These are phyloP conservation scores for Aphodius granarius DNA, from an alignment of 2,888 invertebrate species.

Conservation along the genomic window DNA sequence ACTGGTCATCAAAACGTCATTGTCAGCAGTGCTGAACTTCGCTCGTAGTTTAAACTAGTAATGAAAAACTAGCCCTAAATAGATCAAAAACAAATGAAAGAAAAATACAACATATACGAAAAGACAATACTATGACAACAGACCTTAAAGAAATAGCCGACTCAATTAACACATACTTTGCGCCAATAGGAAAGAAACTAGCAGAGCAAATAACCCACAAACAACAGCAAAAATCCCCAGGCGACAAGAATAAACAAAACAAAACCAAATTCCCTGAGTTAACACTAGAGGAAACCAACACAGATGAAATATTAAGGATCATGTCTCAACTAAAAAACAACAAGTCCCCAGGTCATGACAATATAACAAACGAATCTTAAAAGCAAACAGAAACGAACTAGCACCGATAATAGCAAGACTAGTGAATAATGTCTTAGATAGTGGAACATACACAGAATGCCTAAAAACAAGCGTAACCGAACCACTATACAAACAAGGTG, in stretches of 20 bases:
- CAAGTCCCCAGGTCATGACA: not conserved
- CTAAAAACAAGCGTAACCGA: not conserved
- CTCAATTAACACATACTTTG: not conserved
- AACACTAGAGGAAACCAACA: not conserved
- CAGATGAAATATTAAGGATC: not conserved
- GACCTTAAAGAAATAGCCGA: constrained; percentile 4
- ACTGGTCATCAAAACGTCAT: too few relatives aligned
- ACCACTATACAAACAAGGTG: not conserved
- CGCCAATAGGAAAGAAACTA: not conserved
- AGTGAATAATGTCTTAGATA: not conserved
- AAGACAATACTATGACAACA: not conserved
- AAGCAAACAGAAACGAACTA: not conserved
- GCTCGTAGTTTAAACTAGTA: too few relatives aligned
- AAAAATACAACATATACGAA: not conserved
- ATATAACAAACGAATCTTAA: not conserved
- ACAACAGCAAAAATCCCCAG: not conserved
- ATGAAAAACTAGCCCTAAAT: too few relatives aligned
- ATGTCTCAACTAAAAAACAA: not conserved
- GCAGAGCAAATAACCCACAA: not conserved
- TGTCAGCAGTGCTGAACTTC: too few relatives aligned
- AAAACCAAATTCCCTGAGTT: not conserved
- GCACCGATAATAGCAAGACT: not conserved
- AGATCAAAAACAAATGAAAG: not conserved
- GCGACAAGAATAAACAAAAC: not conserved
- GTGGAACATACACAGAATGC: not conserved